phyloP scores from a whole-genome alignment of 1,140 invertebrate genomes.

The Trachymyrmex septentrionalis region DNA sequence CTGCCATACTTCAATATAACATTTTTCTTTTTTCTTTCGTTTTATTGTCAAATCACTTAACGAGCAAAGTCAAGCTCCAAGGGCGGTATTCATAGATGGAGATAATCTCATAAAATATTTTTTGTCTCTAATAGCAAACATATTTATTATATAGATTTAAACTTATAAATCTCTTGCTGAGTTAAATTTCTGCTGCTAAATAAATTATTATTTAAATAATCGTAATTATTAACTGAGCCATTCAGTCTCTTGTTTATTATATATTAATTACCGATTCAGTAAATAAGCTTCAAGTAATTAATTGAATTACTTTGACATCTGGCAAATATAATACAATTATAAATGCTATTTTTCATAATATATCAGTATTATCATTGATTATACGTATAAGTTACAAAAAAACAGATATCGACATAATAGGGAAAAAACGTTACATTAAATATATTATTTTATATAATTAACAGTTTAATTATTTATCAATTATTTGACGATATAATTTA shows the following conservation, averaged over 20 bases:
- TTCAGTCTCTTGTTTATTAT: constrained; percentile 11
- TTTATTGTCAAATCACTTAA: neutral
- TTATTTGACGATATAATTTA: neutral
- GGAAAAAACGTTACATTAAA: neutral
- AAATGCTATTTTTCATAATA: neutral
- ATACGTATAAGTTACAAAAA: neutral
- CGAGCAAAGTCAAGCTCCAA: neutral
- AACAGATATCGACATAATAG: neutral
- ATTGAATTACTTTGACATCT: neutral
- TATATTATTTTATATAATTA: too few relatives aligned
- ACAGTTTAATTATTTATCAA: neutral
- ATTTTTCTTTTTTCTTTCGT: neutral
- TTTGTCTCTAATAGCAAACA: constrained; percentile 10
- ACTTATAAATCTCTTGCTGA: neutral
- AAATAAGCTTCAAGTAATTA: neutral
- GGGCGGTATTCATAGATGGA: constrained; percentile 3
- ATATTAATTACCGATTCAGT: neutral
- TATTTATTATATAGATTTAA: neutral
- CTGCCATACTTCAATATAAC: constrained; percentile 76
- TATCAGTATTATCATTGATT: neutral
- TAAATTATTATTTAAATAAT: neutral
- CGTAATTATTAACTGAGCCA: neutral
- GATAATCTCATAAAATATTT: constrained; percentile 18
- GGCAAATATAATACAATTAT: neutral
- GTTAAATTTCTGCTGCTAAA: constrained; percentile 1